These are phyloP conservation scores for Cirrhinus mrigala DNA, from an alignment of 2,797 vertebrate genomes.

Conservation along the genomic window DNA sequence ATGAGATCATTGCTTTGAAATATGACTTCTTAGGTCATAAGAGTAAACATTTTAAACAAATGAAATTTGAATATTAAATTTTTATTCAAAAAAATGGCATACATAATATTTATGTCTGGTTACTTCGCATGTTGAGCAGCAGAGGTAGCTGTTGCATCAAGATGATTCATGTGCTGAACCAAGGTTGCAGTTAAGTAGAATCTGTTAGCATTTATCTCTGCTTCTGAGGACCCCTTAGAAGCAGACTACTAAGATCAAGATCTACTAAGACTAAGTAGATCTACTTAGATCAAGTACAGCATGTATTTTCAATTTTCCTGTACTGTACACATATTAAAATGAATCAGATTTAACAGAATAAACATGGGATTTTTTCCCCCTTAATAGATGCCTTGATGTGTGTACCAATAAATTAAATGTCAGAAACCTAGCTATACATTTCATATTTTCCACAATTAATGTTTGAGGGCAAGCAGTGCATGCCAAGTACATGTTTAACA, in stretches of 20 bases:
- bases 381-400: too few relatives aligned
- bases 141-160: constrained; percentile 4
- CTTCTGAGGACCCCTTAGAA: neutral
- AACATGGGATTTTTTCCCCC: neutral
- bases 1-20: neutral
- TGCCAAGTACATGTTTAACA: too few relatives aligned
- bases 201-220: neutral
- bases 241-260: too few relatives aligned
- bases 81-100: neutral
- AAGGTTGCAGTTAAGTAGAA: neutral
- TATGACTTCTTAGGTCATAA: neutral
- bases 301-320: neutral
- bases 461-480: too few relatives aligned
- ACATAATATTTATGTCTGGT: neutral
- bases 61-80: neutral
- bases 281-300: neutral
- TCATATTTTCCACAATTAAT: too few relatives aligned
- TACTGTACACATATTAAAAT: neutral
- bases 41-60: neutral
- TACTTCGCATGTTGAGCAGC: neutral
- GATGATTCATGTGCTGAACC: neutral
- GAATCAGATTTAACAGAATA: neutral
- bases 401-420: too few relatives aligned
- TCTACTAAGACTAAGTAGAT: too few relatives aligned
- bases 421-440: too few relatives aligned